phyloP scores from a whole-genome alignment of 2,113 vertebrate species.

The Cryptotis parvus region DNA sequence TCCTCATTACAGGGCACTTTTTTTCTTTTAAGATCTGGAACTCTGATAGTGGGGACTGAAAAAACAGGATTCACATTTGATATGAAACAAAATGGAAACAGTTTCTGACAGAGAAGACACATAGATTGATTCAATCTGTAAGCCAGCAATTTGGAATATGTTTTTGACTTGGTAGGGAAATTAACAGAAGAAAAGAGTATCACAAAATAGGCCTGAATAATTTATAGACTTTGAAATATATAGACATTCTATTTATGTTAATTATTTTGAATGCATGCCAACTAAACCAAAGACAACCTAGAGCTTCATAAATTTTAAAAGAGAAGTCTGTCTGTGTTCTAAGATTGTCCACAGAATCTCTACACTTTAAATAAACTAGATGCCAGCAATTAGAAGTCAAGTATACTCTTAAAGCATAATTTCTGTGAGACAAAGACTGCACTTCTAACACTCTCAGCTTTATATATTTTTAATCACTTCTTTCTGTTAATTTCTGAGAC shows the following conservation, averaged over 20 bases:
- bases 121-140: background rate
- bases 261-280: slow-evolving; percentile 1
- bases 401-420: background rate
- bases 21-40: background rate
- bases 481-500: slow-evolving; percentile 13
- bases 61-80: background rate
- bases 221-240: background rate
- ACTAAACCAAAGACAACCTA: background rate
- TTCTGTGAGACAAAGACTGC: background rate
- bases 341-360: background rate
- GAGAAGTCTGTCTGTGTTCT: slow-evolving; percentile 6
- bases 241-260: background rate
- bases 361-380: background rate
- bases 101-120: background rate
- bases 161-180: slow-evolving; percentile 23
- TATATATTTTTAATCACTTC: background rate
- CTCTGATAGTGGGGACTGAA: background rate
- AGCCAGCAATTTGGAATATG: background rate
- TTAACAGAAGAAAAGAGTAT: slow-evolving; percentile 24
- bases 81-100: slow-evolving; percentile 27
- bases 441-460: background rate
- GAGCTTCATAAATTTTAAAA: slow-evolving; percentile 12
- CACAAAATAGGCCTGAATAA: background rate
- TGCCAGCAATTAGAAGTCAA: background rate
- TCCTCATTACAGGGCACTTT: background rate